phyloP scores from a whole-genome alignment of 1,140 invertebrate genomes.

The Stratiolaelaps scimitus region DNA sequence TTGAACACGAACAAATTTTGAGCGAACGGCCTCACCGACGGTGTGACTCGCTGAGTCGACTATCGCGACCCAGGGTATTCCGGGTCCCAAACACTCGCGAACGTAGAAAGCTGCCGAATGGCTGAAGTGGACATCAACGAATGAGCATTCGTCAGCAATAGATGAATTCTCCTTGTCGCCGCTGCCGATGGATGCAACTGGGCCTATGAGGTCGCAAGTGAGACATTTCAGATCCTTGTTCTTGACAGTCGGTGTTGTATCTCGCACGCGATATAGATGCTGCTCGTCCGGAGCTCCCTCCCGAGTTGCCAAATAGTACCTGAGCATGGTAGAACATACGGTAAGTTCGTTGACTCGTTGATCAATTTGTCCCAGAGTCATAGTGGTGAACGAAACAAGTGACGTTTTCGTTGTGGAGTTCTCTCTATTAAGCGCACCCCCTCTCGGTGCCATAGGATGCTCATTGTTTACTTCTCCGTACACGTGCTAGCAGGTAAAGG shows the following conservation, averaged over 20 bases:
- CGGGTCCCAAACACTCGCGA: constrained; percentile 69
- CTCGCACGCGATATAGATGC: constrained; percentile 39
- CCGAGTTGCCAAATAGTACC: constrained; percentile 35
- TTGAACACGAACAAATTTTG: too few species aligned
- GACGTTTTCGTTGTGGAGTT: too few species aligned
- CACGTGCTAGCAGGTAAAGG: too few species aligned
- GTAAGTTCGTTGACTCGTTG: too few species aligned
- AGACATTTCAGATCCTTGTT: constrained; percentile 43
- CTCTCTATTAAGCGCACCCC: too few species aligned
- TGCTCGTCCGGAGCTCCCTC: constrained; percentile 49
- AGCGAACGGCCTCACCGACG: too few species aligned
- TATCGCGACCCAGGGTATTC: constrained; percentile 59
- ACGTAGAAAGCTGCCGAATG: constrained; percentile 56
- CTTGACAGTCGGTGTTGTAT: constrained; percentile 48
- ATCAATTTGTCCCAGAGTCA: too few species aligned
- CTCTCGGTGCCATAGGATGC: too few species aligned
- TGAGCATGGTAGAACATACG: not conserved
- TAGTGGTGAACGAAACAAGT: too few species aligned
- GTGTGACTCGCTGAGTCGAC: constrained; percentile 44
- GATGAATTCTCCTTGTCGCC: constrained; percentile 38
- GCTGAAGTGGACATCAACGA: constrained; percentile 51
- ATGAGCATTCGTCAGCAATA: constrained; percentile 40
- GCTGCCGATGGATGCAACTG: not conserved
- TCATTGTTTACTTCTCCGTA: too few species aligned
- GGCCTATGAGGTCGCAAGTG: constrained; percentile 35